These are phyloP conservation scores for Motacilla alba DNA, from an alignment of 2,113 vertebrate species.

Conservation along the genomic window DNA sequence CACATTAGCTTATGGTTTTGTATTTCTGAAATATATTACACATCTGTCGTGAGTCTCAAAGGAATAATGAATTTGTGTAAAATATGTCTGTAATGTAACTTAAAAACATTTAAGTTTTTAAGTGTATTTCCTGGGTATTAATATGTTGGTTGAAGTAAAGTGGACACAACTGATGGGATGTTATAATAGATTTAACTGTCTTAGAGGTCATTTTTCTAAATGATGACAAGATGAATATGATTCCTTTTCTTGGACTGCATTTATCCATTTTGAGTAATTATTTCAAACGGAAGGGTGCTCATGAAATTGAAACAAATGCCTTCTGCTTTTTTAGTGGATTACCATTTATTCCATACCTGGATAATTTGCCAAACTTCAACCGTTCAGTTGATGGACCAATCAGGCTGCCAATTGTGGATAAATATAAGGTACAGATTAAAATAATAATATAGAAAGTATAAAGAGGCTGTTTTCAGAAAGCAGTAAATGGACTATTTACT, in stretches of 20 bases:
- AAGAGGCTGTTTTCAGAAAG: neutral
- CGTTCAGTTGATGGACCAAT: constrained; percentile 93
- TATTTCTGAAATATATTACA: neutral
- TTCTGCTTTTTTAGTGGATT: constrained; percentile 81
- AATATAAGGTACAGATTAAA: constrained; percentile 89
- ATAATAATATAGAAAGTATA: neutral
- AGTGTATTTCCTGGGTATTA: neutral
- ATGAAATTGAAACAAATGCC: neutral
- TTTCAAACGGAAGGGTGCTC: neutral
- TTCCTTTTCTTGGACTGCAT: neutral
- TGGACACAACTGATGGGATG: neutral
- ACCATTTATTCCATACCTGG: constrained; percentile 97
- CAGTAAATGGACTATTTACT: neutral
- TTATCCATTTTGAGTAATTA: neutral
- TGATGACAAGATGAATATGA: neutral
- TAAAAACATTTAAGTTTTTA: neutral
- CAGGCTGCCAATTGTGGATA: constrained; percentile 98
- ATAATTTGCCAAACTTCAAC: constrained; percentile 97
- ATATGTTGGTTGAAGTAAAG: neutral
- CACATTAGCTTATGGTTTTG: neutral
- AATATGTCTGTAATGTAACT: neutral
- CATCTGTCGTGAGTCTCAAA: neutral
- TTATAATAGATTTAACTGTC: neutral
- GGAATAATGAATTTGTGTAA: neutral
- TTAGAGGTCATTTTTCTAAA: neutral